Base-by-base conservation (phyloP, 2,113 vertebrate genomes). In the Axis porcinus region DNA sequence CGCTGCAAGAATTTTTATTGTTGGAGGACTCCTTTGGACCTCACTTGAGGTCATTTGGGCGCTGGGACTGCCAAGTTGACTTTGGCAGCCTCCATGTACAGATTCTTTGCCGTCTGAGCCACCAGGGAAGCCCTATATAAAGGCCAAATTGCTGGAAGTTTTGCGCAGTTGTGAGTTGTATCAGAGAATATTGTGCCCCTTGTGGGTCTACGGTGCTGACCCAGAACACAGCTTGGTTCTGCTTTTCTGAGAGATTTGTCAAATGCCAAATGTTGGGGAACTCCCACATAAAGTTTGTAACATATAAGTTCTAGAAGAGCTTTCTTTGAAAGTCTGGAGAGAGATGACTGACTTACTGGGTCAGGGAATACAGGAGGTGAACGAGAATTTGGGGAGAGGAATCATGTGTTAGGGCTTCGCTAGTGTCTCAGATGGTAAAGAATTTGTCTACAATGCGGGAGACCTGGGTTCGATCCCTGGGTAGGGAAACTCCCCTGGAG, bases 291-390 rank as follows among this genome's bases (percentile, higher is more conserved):
- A 60, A 89, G 25, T 90, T 67, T 70, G 17, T 15, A 45, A 47
- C 5, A 13, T 16, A 0, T 43, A 84, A 67, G 7, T 60, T 62
- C 67, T 6, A 50, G 45, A 86, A 57, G 0, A 45, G 4, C 28
- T 82, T 47, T 62, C 30, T 45, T 60, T 76, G 67, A 96, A 89
- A 86, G 6, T 2, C 7, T 76, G 5, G 16, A 16, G 30, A 91
- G 2, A 2, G 36, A 15, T 70, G 14, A 57, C 6, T n/a, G 1
- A 81, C 10, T 7, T 23, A 15, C 2, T 3, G 16, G 17, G 12
- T 36, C 25, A 54, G 21, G 3, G 17, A 57, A 62, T 7, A 54
- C 15, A 30, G 2, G 50, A 30, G 2, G 14, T 30, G 11, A 50
- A 23, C 27, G 40, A 11, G 14, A 21, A 54, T 33, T 33, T 0